Base-by-base conservation (phyloP, 2,797 vertebrate genomes). In the Notoglanidium macrostoma region DNA sequence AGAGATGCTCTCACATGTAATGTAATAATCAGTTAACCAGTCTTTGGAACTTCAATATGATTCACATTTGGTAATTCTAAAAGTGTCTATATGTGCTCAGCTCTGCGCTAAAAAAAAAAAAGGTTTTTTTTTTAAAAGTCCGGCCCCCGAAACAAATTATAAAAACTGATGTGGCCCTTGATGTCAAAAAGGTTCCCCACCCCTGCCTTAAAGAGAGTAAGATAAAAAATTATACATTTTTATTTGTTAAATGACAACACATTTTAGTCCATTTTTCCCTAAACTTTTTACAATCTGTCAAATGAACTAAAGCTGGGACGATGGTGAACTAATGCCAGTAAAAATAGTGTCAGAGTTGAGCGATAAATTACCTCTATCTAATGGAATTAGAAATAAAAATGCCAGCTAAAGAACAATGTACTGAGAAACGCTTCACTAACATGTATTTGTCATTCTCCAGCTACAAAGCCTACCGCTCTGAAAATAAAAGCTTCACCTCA, bases 401-500 rank as follows among this genome's bases (percentile, higher is more conserved):
- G 8, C 6, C 0, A 3, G 14, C 0, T 17, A 63, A 63, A 82
- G 17, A 57, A 12, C 26, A 44, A 32, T 55, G 21, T 40, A 40
- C 32, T 79, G 32, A 26, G 35, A 81, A 61, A 80, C n/a, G 35
- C 57, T 19, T 63, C 0, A 81, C 23, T 49, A 78, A 84, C 35
- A 59, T 11, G 29, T 83, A 7, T 87, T 87, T 70, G 59, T 79
- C 85, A 46, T 90, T 82, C 26, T 72, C 26, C 91, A 99, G 98
- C 93, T 99, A 97, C 91, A 96, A 96, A 90, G 97, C 98, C 92
- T 99, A 98, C 92, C 94, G 97, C 59, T 94, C 85, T 0, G 4
- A 88, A 0, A 96, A 97, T 93, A 96, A 97, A 91, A 89, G 76
- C 81, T 89, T 96, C 84, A 97, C 97, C 0, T 80, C 92, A 49